These are phyloP conservation scores for Ganaspis brasiliensis DNA, from an alignment of 2,888 invertebrate species.

Conservation along the genomic window DNA sequence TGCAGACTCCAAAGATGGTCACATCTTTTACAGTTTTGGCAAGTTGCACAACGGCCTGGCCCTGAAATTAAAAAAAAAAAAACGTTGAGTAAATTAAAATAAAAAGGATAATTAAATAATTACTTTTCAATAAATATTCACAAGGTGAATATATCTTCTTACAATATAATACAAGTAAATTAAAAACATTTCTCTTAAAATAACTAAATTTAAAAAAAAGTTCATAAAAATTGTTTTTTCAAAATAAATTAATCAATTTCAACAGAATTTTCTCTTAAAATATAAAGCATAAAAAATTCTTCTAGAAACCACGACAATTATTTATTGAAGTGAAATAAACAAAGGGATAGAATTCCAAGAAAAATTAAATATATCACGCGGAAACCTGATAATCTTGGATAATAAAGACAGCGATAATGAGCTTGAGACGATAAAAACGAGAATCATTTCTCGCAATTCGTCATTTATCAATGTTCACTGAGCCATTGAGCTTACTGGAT, in stretches of 20 bases:
- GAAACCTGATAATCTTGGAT: conserved; percentile 42
- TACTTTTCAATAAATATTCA: not conserved
- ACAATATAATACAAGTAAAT: too few relatives aligned
- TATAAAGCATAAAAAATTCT: not conserved
- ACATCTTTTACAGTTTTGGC: conserved; percentile 91
- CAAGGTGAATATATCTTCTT: too few relatives aligned
- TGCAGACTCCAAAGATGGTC: conserved; percentile 92
- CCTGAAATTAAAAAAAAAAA: conserved; percentile 82
- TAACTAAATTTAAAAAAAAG: too few relatives aligned
- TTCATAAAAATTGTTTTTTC: too few relatives aligned
- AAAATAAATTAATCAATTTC: too few relatives aligned
- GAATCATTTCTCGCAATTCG: conserved; percentile 36
- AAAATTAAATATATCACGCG: conserved; percentile 47
- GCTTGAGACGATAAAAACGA: not conserved
- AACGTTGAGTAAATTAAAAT: not conserved
- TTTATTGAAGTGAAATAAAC: conserved; percentile 23
- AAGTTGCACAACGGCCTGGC: conserved; percentile 92
- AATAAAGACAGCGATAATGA: conserved; percentile 34
- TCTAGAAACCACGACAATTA: not conserved
- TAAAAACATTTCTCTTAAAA: too few relatives aligned
- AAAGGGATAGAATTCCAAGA: conserved; percentile 36
- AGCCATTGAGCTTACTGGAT: conserved; percentile 29
- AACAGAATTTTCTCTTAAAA: too few relatives aligned
- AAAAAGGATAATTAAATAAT: too few relatives aligned
- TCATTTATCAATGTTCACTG: conserved; percentile 57